Evolutionary conservation across 2,888 invertebrate species (phyloP).

Genomic region (Baronia brevicornis): DNA sequence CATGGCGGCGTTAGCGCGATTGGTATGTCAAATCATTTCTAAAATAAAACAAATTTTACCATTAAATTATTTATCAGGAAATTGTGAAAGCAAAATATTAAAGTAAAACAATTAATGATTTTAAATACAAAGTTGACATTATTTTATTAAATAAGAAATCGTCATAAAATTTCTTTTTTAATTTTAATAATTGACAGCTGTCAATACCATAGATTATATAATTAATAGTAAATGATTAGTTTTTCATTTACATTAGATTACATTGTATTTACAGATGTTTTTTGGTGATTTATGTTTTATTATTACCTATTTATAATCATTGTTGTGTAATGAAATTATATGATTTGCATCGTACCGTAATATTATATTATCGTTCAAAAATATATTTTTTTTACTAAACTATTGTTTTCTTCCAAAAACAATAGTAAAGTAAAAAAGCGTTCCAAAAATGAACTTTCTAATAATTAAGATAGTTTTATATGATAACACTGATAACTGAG

Average conservation of each 20-base stretch:
- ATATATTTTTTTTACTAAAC: no score
- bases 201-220: no score
- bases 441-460: slow-evolving; percentile 10
- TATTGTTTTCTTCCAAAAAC: no score
- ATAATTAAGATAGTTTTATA: slow-evolving; percentile 23
- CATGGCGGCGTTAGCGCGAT: slow-evolving; percentile 60
- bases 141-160: slow-evolving; percentile 20
- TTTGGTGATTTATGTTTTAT: no score
- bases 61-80: slow-evolving; percentile 3
- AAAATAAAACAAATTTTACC: slow-evolving; percentile 16
- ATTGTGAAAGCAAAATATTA: slow-evolving; percentile 1
- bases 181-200: background rate
- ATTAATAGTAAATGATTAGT: no score
- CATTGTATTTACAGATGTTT: no score
- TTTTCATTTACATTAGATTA: no score
- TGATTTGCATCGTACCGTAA: no score
- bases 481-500: slow-evolving; percentile 35
- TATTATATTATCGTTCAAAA: no score
- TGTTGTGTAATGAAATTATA: no score
- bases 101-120: background rate
- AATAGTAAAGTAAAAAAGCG: no score
- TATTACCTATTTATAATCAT: no score
- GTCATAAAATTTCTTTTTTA: slow-evolving; percentile 4
- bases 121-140: background rate
- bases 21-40: slow-evolving; percentile 51